Conservation (phyloP, 2,888 invertebrate genomes). For the Erebia aethiops region DNA sequence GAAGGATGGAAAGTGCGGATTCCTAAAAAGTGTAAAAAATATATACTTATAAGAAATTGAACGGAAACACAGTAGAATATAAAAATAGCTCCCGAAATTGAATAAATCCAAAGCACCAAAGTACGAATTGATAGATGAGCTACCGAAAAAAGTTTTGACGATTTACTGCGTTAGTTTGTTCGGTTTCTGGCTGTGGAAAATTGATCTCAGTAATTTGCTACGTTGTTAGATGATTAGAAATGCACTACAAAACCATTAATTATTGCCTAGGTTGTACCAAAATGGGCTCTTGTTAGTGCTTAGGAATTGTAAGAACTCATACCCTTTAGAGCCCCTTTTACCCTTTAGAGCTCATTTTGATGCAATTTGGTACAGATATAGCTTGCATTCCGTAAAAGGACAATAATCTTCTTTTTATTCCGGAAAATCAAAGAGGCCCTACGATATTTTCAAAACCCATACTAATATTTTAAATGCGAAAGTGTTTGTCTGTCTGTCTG, state of each 20-base stretch:
- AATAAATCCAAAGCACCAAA: constrained; percentile 78
- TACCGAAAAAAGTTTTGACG: constrained; percentile 68
- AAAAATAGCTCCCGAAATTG: constrained; percentile 74
- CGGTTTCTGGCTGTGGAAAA: constrained; percentile 48
- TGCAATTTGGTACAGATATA: too few species aligned
- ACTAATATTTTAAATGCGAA: too few species aligned
- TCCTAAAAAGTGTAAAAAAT: constrained; percentile 13
- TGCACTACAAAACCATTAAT: neutral
- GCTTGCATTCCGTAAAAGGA: too few species aligned
- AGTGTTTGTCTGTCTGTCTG: too few species aligned
- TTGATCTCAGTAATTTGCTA: constrained; percentile 42
- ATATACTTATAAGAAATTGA: constrained; percentile 50
- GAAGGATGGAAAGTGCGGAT: neutral
- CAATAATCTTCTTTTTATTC: too few species aligned
- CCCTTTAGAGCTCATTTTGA: too few species aligned
- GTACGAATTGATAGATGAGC: constrained; percentile 77
- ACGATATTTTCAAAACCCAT: too few species aligned
- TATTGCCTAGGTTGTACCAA: too few species aligned
- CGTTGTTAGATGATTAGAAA: neutral
- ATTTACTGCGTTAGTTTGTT: constrained; percentile 64
- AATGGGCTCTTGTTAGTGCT: too few species aligned
- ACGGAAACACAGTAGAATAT: constrained; percentile 73
- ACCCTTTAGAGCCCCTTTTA: too few species aligned
- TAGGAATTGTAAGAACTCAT: too few species aligned
- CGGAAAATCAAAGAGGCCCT: too few species aligned